Evolutionary conservation across 1,140 invertebrate genomes (phyloP), one percentile per base, ranked within the genome.

Genomic region (Phymastichus coffea): DNA sequence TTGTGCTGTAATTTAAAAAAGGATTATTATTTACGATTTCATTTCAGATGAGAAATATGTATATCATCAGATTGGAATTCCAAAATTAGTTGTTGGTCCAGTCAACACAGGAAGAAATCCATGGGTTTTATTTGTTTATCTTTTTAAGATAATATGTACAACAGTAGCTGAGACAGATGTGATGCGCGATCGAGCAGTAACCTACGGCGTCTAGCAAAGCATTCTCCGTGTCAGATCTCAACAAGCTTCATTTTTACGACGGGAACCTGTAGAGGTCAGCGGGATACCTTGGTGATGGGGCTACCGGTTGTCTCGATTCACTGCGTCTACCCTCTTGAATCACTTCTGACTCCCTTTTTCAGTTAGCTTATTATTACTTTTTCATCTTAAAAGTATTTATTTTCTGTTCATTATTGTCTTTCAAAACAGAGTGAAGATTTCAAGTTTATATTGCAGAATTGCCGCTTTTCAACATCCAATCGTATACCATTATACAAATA

Each of bases 211-310:
- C 38, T 48, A 44, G 58, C 65, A 75, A 75, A 76, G 71, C 69
- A 77, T 76, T 78, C 72, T 72, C 69, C 63, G 61, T 63, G 69
- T 73, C 71, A 70, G 68, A 48, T 62, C 70, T 72, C 63, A 55
- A 59, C 43, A 49, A 62, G 54, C 33, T 46, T 49, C n/a, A n/a
- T n/a, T n/a, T n/a, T n/a, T n/a, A n/a, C n/a, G n/a, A 67, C 41
- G 63, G 68, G 64, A 71, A 67, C 66, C 60, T 66, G 68, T 66
- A 71, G 65, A 73, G 70, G 69, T 72, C 75, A 73, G 74, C 75
- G 73, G 74, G 76, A 71, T 65, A 68, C 68, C 69, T 72, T 6
- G 40, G 6, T 3, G 38, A 52, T 14, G n/a, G 17, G 10, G 57
- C 47, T 58, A 58, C 47, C 10, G 48, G 40, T 58, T 58, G 48